Base-by-base conservation (phyloP, 2,888 invertebrate species). In the Taphrorychus bicolor region DNA sequence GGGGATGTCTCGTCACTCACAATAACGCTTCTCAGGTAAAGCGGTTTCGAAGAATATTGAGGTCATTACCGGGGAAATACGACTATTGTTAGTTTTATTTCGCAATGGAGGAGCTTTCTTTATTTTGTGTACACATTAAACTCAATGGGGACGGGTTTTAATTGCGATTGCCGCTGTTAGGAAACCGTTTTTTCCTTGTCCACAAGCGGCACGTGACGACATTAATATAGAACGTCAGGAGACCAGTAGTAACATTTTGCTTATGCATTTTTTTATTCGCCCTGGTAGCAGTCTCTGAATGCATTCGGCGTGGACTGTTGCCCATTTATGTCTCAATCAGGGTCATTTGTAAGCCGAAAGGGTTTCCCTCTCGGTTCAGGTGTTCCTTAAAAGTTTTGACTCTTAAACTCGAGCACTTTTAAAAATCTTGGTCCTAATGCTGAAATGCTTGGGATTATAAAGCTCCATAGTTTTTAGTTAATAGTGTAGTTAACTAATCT, bases 21-120 rank as follows among this genome's bases (percentile, higher is more conserved):
- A 65, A 68, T 70, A 70, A 70, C 64, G 61, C 57, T 67, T 49
- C 64, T 65, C 70, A 70, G 70, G 70, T 70, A 70, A 67, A 68
- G 68, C 67, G 67, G 61, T 70, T 70, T 62, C 67, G 69, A 69
- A 69, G 69, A 69, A 65, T 65, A 69, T 69, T 65, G 69, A 58
- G 45, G 53, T 24, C 65, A 69, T 69, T 69, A 65, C 59, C 22
- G 45, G 59, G 61, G 57, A 61, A 49, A 61, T 65, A 69, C 65
- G 69, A 69, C 69, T 69, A 69, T 69, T 69, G 61, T 69, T 69
- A 65, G 61, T 65, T 65, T 60, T 69, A 65, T 66, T 61, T 60
- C 60, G 56, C 40, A 60, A 59, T 59, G 58, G 63, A 59, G 68
- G 59, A 57, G 59, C 57, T 63, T 59, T 62, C 63, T 63, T 63